These are phyloP conservation scores for Sebastes vulpes DNA, from an alignment of 2,797 vertebrate species.

Conservation along the genomic window DNA sequence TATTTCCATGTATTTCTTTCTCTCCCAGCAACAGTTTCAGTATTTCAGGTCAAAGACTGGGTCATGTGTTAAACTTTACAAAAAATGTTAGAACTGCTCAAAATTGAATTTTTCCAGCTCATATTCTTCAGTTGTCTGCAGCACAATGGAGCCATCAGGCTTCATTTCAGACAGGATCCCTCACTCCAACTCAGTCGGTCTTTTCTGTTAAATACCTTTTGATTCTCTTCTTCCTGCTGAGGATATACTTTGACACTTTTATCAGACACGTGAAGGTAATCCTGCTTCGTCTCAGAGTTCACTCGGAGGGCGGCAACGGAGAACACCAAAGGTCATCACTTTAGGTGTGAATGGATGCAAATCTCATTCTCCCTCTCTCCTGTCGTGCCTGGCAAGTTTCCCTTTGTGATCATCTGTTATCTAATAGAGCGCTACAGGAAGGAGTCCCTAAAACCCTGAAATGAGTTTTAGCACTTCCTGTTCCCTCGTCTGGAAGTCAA, in stretches of 20 bases:
- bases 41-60: neutral
- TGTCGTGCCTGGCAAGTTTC: neutral
- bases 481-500: too few relatives aligned
- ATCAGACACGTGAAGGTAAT: conserved; percentile 26
- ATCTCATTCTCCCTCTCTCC: conserved; percentile 1
- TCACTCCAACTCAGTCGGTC: neutral
- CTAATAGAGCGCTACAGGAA: neutral
- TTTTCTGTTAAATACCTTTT: conserved; percentile 17
- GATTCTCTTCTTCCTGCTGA: conserved; percentile 8
- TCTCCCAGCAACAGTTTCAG: neutral
- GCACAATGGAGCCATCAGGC: conserved; percentile 1
- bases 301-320: conserved; percentile 2
- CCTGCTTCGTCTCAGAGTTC: conserved; percentile 36
- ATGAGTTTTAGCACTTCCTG: too few relatives aligned
- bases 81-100: neutral
- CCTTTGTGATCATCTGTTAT: neutral
- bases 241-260: conserved; percentile 5
- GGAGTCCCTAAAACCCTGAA: too few relatives aligned
- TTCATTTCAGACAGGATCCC: neutral
- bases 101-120: neutral
- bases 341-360: conserved; percentile 22
- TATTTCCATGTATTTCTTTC: neutral
- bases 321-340: conserved; percentile 34
- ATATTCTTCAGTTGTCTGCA: neutral
- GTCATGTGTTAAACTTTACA: neutral